Base-by-base conservation (phyloP, 2,888 invertebrate genomes). In the Coleophora deauratella region DNA sequence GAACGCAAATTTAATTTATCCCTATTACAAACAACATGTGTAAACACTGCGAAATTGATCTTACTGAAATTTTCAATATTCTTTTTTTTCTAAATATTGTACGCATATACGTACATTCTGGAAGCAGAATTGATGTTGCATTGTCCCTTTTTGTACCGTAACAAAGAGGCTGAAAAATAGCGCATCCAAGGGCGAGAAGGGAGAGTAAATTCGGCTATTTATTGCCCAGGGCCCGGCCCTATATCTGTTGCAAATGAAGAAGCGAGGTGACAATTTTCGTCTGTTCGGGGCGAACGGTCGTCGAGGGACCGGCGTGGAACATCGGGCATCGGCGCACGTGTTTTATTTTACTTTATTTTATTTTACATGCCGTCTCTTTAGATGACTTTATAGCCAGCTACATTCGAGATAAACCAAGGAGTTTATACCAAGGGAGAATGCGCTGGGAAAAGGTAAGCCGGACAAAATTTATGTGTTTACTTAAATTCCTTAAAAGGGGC, bases 241-340 rank as follows among this genome's bases (percentile, higher is more conserved):
- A 76, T 78, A 78, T 81, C 80, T 82, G 80, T 77, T 77, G 79
- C 79, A 81, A 82, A 82, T 82, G 81, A 82, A 82, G 79, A 76
- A 60, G 66, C 55, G 72, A 79, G 80, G 81, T 82, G 81, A 81
- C 81, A 80, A 81, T 79, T 78, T 77, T 76, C 71, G 70, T 72
- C 63, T 67, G 67, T 57, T 63, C 72, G 66, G 63, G 51, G 61
- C 55, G 53, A 82, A 80, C 77, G 74, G 73, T 72, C 72, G 72
- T 52, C 73, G 39, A 44, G 81, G 76, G 81, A 75, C 67, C 50
- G 38, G 28, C 35, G 47, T 53, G 21, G 21, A 21, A 45, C 47
- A 52, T 45, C 52, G 49, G 53, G 58, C 50, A 52, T 57, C 56
- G 65, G 59, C 56, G 63, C 58, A 61, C 59, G 55, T 64, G 55